phyloP scores from a whole-genome alignment of 2,113 vertebrate genomes.

The Columbina picui region DNA sequence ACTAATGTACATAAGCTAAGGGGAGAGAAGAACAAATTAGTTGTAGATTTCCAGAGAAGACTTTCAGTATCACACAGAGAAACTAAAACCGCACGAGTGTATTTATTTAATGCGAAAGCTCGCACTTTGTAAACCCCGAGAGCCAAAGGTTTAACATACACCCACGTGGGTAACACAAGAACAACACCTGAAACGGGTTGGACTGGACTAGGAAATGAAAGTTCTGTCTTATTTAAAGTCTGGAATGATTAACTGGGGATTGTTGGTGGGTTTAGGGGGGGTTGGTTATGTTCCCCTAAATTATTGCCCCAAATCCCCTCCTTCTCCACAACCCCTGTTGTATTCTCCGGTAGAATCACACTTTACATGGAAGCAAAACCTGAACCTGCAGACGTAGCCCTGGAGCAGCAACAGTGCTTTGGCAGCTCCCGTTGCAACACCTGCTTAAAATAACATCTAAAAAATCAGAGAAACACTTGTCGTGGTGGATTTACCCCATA shows the following conservation, averaged over 20 bases:
- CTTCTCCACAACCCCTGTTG: not conserved
- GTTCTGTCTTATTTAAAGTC: not conserved
- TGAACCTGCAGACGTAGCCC: not conserved
- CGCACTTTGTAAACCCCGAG: not conserved
- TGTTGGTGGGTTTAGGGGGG: no score
- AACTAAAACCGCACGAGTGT: not conserved
- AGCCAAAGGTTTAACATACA: not conserved
- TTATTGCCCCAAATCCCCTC: not conserved
- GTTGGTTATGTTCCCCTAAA: no score
- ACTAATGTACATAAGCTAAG: not conserved
- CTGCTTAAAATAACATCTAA: not conserved
- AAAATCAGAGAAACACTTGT: not conserved
- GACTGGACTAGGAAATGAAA: not conserved
- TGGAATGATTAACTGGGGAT: not conserved
- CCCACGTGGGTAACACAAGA: fast-evolving
- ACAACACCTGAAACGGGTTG: not conserved
- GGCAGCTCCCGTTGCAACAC: not conserved
- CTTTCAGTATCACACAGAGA: not conserved
- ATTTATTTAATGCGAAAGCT: not conserved
- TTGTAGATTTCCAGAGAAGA: not conserved
- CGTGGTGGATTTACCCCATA: not conserved
- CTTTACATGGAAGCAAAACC: not conserved
- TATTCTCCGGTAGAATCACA: fast-evolving
- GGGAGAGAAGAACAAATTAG: not conserved
- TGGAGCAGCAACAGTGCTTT: not conserved